Evolutionary conservation across 2,113 vertebrate genomes (phyloP), one percentile per base, ranked within the genome.

Genomic region (Oreochromis aureus): DNA sequence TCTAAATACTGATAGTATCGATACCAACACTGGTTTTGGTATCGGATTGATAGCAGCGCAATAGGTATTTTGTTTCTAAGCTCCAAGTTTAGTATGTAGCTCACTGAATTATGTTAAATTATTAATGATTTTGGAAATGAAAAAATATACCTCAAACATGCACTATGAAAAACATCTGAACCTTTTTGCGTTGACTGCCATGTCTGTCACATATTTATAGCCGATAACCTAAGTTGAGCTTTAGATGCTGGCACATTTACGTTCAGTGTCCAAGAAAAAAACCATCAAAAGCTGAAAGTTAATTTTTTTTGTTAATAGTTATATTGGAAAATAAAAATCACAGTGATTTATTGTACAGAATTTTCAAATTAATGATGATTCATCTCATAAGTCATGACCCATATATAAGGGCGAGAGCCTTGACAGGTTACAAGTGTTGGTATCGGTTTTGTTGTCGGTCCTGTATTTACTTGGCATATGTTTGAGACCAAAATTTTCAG

Each of bases 191-290:
- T 5, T n/a, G 32, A 39, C 18, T 66, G 18, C 0, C 32, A 39
- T 39, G 61, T 5, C 61, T 36, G n/a, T 36, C 6, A 66, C 6
- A 66, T 66, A 66, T 66, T 66, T 66, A 66, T 39, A 66, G 4
- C 18, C 10, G 10, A 66, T 66, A 66, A 66, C 61, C 10, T 0
- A 39, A 66, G 61, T 66, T 63, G 59, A 63, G 9, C 30, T 61
- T 61, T 19, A 19, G 61, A n/a, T 1, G 0, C 61, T 5, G 32
- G 61, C 34, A 39, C 61, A 39, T 66, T 7, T 39, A 13, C 0
- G 2, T 10, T n/a, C 59, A n/a, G 10, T 39, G 39, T 66, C 61
- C 4, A 66, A 66, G 34, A 66, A n/a, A 66, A 36, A 36, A 36
- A 3, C 1, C 0, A 66, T 66, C 10, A 39, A 66, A 39, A 66